A percentile compares a stretch with the other conserved stretches of the same genome.
Evolutionary conservation across 1,140 invertebrate genomes (phyloP).

Genomic region (Meloidogyne exigua): DNA sequence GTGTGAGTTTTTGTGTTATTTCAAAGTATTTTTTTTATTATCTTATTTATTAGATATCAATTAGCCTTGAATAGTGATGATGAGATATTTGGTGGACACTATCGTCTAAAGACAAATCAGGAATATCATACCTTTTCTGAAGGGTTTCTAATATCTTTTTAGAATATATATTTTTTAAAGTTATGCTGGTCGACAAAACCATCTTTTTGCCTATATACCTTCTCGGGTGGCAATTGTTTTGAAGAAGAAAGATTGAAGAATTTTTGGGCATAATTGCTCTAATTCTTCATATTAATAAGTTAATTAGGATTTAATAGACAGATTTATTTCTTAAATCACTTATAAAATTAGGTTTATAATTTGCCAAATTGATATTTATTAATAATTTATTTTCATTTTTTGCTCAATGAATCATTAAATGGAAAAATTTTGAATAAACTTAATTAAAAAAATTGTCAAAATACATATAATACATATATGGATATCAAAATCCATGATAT

Average conservation of each 20-base stretch:
- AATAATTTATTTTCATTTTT: background rate
- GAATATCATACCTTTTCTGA: slow-evolving; percentile 73
- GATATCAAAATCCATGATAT: background rate
- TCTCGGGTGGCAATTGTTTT: slow-evolving; percentile 55
- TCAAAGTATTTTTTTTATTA: slow-evolving; percentile 9
- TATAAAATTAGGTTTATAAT: background rate
- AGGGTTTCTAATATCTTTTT: slow-evolving; percentile 39
- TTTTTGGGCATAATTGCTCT: background rate
- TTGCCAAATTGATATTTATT: background rate
- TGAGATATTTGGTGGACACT: slow-evolving; percentile 77
- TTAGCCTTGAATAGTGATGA: slow-evolving; percentile 81
- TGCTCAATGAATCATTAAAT: background rate
- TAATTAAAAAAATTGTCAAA: too few species aligned
- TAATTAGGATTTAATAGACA: slow-evolving; percentile 13
- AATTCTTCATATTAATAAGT: background rate
- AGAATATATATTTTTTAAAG: background rate
- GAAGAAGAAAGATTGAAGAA: slow-evolving; percentile 35
- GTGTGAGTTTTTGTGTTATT: slow-evolving; percentile 64
- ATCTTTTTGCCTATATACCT: slow-evolving; percentile 55
- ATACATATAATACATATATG: too few species aligned
- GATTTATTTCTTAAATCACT: background rate
- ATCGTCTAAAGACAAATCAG: slow-evolving; percentile 74
- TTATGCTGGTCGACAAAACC: slow-evolving; percentile 50
- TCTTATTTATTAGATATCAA: slow-evolving; percentile 69
- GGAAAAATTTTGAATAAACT: too few species aligned